A percentile compares a stretch with the other conserved stretches of the same genome.
Conservation (phyloP, 1,140 invertebrate genomes). For the Bombus vancouverensis region DNA sequence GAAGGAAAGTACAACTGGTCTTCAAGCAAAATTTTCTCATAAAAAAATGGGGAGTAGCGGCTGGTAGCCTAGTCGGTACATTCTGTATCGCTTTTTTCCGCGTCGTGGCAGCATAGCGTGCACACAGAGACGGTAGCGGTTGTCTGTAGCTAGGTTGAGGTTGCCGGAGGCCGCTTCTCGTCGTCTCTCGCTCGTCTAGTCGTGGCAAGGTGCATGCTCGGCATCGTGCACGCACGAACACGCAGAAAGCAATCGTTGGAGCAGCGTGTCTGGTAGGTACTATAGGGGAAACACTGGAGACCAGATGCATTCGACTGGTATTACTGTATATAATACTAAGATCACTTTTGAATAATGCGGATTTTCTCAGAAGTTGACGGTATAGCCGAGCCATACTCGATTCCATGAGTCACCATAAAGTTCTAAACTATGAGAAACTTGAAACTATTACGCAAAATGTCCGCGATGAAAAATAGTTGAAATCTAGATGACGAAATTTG, state of each 20-base stretch:
- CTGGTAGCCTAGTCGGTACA: neutral
- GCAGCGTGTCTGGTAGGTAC: neutral
- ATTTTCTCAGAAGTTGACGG: neutral
- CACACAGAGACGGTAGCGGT: constrained; percentile 30
- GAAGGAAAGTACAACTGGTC: neutral
- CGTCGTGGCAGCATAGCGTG: constrained; percentile 1
- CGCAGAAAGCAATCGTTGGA: too few relatives aligned
- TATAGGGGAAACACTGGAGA: neutral
- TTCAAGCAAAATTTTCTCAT: neutral
- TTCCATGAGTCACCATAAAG: neutral
- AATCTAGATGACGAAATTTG: neutral
- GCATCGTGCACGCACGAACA: constrained; percentile 16
- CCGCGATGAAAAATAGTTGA: neutral
- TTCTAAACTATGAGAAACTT: neutral
- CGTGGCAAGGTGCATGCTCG: constrained; percentile 21
- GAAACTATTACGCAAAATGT: neutral
- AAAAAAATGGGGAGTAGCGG: neutral
- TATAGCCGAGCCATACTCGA: neutral
- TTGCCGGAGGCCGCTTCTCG: constrained; percentile 53
- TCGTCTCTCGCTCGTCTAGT: constrained; percentile 64
- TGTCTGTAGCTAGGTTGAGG: constrained; percentile 38
- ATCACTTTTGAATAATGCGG: neutral
- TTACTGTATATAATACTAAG: neutral
- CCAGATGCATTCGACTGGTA: constrained; percentile 27
- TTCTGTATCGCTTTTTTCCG: neutral